These are phyloP conservation scores for Agelas oroides DNA, from an alignment of 37 sponge, comb jelly and placozoan species.

Conservation along the genomic window DNA sequence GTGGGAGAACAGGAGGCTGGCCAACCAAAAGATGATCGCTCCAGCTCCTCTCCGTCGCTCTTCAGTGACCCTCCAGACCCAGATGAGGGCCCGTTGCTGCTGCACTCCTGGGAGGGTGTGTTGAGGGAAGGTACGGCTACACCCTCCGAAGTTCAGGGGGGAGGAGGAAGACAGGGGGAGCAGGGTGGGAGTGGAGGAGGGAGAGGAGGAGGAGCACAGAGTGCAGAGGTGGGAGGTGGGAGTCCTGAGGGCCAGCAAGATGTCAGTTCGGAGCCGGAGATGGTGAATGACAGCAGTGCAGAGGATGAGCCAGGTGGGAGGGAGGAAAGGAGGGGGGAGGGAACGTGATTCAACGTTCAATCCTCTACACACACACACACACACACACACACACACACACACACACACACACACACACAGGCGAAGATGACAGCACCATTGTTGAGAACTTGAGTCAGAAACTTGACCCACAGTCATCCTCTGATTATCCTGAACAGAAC, in stretches of 20 bases:
- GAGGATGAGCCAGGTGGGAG: conserved; percentile 65
- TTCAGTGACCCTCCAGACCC: conserved; percentile 8
- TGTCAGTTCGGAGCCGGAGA: conserved; percentile 50
- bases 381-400: no score
- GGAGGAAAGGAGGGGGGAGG: background rate
- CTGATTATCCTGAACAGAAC: background rate
- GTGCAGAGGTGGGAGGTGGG: background rate
- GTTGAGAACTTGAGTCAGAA: conserved; percentile 34
- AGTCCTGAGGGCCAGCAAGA: conserved; percentile 11
- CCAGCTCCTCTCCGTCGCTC: no score
- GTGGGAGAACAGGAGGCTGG: background rate
- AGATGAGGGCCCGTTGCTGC: conserved; percentile 10
- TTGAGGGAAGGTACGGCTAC: conserved; percentile 35
- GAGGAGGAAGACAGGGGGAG: background rate
- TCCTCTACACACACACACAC: no score
- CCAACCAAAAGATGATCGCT: no score
- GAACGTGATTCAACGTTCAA: no score
- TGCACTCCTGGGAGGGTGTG: conserved; percentile 18
- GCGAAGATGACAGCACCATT: background rate
- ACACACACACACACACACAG: no score
- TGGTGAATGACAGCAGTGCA: conserved; percentile 66
- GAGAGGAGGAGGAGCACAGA: background rate
- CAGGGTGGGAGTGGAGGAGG: conserved; percentile 27
- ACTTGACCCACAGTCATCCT: background rate
- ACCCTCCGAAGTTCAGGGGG: conserved; percentile 13